Evolutionary conservation across 2,888 invertebrate species (phyloP).

Genomic region (Cactoblastis cactorum): DNA sequence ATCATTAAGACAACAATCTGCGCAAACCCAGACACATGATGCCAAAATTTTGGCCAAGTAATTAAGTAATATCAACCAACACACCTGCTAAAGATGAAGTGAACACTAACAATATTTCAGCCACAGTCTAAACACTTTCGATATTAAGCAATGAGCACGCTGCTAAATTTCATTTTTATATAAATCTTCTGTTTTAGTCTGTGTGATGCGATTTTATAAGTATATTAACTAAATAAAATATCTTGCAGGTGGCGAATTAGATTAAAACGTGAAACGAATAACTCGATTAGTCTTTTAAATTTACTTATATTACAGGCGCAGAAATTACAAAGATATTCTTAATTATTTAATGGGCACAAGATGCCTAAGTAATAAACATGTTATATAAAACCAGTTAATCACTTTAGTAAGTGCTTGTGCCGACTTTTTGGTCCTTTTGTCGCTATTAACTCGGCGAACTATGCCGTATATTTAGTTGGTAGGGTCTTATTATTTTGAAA

Average conservation of each 20-base stretch:
- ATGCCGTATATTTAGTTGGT: not conserved
- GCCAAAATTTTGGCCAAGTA: conserved; percentile 41
- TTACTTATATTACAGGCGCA: conserved; percentile 12
- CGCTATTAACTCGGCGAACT: not conserved
- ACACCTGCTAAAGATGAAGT: conserved; percentile 38
- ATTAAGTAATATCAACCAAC: conserved; percentile 28
- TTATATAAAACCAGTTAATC: not conserved
- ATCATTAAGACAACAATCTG: conserved; percentile 40
- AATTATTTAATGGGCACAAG: conserved; percentile 23
- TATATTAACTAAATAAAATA: conserved; percentile 12
- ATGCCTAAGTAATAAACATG: conserved; percentile 17
- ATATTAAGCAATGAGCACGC: not conserved
- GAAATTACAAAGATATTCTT: conserved; percentile 22
- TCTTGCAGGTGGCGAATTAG: conserved; percentile 31
- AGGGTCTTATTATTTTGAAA: not conserved
- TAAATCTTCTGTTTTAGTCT: conserved; percentile 4
- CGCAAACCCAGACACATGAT: conserved; percentile 25
- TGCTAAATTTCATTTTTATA: not conserved
- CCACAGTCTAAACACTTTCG: conserved; percentile 13
- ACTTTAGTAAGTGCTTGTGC: not conserved
- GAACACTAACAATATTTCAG: conserved; percentile 1
- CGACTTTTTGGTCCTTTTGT: not conserved
- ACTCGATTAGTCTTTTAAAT: conserved; percentile 16
- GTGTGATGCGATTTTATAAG: conserved; percentile 13
- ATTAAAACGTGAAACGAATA: not conserved